Evolutionary conservation across 2,888 invertebrate genomes (phyloP).

Genomic region (Drosophila mettleri): DNA sequence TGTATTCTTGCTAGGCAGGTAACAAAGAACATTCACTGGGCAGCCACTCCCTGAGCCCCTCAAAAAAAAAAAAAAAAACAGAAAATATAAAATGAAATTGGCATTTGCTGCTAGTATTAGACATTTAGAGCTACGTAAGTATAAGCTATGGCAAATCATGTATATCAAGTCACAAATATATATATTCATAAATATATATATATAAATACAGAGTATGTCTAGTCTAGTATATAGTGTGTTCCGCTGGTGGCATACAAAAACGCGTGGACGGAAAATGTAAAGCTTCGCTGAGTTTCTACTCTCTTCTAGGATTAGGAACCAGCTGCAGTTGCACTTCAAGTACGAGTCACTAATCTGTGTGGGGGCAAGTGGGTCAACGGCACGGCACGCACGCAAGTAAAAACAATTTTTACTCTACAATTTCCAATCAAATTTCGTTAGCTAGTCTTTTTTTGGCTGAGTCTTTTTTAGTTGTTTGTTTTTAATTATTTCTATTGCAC

Average conservation of each 20-base stretch:
- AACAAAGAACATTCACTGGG: constrained; percentile 53
- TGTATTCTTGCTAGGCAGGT: constrained; percentile 49
- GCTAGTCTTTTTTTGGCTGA: constrained; percentile 53
- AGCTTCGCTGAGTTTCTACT: constrained; percentile 44
- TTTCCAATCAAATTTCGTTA: constrained; percentile 19
- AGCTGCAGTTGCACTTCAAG: constrained; percentile 48
- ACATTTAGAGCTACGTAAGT: constrained; percentile 20
- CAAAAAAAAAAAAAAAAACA: neutral
- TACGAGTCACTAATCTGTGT: constrained; percentile 35
- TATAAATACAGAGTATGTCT: constrained; percentile 23
- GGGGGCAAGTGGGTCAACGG: constrained; percentile 51
- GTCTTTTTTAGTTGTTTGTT: constrained; percentile 32
- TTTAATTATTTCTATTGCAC: constrained; percentile 25
- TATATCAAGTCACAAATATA: constrained; percentile 59
- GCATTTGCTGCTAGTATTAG: constrained; percentile 11
- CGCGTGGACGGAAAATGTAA: constrained; percentile 64
- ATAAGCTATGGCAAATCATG: constrained; percentile 62
- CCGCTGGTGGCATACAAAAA: constrained; percentile 37
- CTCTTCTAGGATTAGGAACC: constrained; percentile 23
- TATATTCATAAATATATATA: constrained; percentile 36
- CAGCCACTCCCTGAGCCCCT: neutral
- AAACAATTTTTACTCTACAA: constrained; percentile 21
- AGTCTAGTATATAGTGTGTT: constrained; percentile 28
- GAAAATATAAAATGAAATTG: neutral
- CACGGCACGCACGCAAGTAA: constrained; percentile 44